These are phyloP conservation scores for Lagopus muta DNA, from an alignment of 2,113 vertebrate species.

Conservation along the genomic window DNA sequence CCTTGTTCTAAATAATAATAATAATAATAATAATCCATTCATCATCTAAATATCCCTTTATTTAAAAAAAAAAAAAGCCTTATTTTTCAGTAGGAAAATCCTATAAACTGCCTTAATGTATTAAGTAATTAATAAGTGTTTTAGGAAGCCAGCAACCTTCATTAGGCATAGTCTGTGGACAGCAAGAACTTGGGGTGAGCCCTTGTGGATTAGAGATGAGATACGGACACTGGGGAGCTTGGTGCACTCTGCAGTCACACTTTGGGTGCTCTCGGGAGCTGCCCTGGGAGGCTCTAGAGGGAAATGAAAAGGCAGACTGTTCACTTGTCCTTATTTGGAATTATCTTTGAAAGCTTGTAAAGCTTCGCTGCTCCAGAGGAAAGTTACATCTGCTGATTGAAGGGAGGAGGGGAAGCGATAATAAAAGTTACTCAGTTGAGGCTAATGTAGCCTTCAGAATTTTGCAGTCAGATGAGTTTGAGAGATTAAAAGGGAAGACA, in stretches of 20 bases:
- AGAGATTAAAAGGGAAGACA: background rate
- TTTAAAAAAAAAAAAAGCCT: background rate
- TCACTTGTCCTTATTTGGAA: conserved; percentile 21
- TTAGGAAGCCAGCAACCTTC: background rate
- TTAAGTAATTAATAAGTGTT: background rate
- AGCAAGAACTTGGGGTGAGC: background rate
- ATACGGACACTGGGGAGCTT: background rate
- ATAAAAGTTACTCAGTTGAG: background rate
- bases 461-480: background rate
- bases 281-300: background rate
- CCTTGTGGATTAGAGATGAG: background rate
- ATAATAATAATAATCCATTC: background rate
- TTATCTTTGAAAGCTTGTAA: background rate
- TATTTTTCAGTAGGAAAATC: background rate
- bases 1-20: background rate
- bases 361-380: background rate
- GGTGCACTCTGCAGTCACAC: background rate
- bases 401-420: background rate
- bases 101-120: background rate
- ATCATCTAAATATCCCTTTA: background rate
- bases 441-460: background rate
- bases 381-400: background rate
- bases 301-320: background rate
- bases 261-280: background rate
- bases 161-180: background rate